Evolutionary conservation across 2,888 invertebrate species (phyloP), one percentile per base, ranked within the genome.

Genomic region (Eulithis testata): DNA sequence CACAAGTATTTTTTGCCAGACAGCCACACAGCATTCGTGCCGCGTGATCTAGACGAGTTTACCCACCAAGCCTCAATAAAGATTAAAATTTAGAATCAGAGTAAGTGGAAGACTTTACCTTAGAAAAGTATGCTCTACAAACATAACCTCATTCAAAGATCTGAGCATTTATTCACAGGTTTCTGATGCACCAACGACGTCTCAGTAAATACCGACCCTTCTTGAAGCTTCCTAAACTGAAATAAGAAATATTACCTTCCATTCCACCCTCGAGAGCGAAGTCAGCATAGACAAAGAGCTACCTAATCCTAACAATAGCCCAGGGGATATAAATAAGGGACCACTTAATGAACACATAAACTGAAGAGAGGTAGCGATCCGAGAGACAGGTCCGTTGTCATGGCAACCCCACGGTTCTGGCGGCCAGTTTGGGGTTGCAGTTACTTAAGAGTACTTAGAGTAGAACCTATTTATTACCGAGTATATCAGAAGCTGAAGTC

Each of bases 331-430:
- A 90, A 90, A 89, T 89, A 90, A 86, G 81, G 83, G 85, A 84
- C 83, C 89, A 86, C 89, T 90, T 90, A 90, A 90, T 90, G 89
- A 89, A 90, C 89, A 88, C 87, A 88, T 89, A 88, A 87, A 90
- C 86, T 83, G 84, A 82, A 86, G 87, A 83, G 82, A 85, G 85
- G 81, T 81, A 82, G 76, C 78, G 78, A 77, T 80, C 81, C 80
- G 79, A 74, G 79, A 82, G 81, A 82, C 81, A 77, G 69, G 69
- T 77, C 71, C 71, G 88, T 89, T 82, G 79, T 74, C 75, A 88
- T 86, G 85, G 77, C 80, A 78, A 86, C 86, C 68, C 69, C 64
- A 14, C 59, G 68, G 64, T 64, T 60, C 60, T 61, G 61, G 51
- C 36, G 62, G 36, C 54, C 54, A 50, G 60, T 57, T 65, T 65